Base-by-base conservation (phyloP, 1,140 invertebrate species). In the Zophobas atratus region DNA sequence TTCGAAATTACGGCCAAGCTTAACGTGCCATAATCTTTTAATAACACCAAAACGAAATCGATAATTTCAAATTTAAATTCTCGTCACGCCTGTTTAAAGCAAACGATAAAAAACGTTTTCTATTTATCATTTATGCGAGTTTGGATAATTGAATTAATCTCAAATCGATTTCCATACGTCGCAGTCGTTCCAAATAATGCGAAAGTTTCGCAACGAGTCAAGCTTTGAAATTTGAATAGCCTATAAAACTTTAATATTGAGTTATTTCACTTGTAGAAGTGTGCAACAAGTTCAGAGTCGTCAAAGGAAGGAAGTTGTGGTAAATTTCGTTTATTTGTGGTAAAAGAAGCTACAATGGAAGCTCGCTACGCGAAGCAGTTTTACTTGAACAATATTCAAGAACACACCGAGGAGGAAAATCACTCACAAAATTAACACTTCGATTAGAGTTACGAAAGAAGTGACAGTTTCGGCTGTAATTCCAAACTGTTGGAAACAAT, bases 261-360 rank as follows among this genome's bases (percentile, higher is more conserved):
- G 38, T 67, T 67, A 67, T 67, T 67, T 67, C 33, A 43, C 36
- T 46, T 67, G 38, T 43, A 67, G 1, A 67, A 67, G 39, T 67
- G 60, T 67, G 60, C 60, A 67, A 67, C 60, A 67, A 67, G 60
- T 67, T 67, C 39, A 20, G 35, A 36, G 43, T 41, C 39, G 60
- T 67, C 39, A 32, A 46, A 67, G 60, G 60, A 67, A 67, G 60
- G 60, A 67, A 67, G 60, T 67, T 67, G 60, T 32, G 60, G 60
- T 67, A 48, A 67, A 67, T 67, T 67, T 67, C 39, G 39, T 67
- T 67, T 67, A 67, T 67, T 67, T 67, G 38, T 41, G 43, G 41
- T 43, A 67, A 67, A 43, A 38, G 1, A 33, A 6, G 34, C 35
- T 39, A 39, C 32, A 53, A 53, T 53, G 6, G 20, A 6, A 57